Evolutionary conservation across 2,888 invertebrate species (phyloP), one percentile per base, ranked within the genome.

Genomic region (Xanthostigma xanthostigma): DNA sequence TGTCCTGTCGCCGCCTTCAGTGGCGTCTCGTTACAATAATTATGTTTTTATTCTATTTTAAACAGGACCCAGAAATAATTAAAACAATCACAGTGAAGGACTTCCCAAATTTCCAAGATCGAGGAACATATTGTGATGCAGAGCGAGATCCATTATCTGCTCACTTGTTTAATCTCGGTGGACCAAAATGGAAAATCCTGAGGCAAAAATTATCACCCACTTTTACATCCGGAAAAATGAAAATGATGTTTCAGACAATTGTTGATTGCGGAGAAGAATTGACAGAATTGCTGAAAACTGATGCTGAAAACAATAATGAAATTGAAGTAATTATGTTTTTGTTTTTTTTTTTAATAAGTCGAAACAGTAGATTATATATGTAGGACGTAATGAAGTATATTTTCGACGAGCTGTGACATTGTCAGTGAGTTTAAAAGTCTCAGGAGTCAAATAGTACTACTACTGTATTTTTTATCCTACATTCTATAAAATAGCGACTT

Each of bases 191-290:
- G 84, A 79, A 73, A 57, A 70, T 67, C 44, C 61, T 83, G 33
- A 69, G 84, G 12, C 55, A 70, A 0, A 79, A 79, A 56, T 63
- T 84, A 57, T 73, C 81, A 1, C 78, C 82, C 0, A 73, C 78
- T 0, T 84, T 82, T 58, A 75, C 82, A 1, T 73, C 80, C 0
- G 78, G 76, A 8, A 82, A 81, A 62, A 62, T 84, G 44, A 82
- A 78, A 60, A 70, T 64, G 2, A 79, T 82, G 77, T 79, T 78
- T 55, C 67, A 68, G 1, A 71, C 76, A 1, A 72, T 81, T 10
- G 69, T 75, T 39, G 66, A 72, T 36, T 75, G 78, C 49, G 76
- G 75, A 0, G 62, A 70, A 10, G 69, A 74, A 49, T 69, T 79
- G 54, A 59, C 70, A 2, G 58, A 62, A 6, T 69, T 73, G 48